phyloP scores from a whole-genome alignment of 2,797 vertebrate genomes.

The Phylloscopus collybita region DNA sequence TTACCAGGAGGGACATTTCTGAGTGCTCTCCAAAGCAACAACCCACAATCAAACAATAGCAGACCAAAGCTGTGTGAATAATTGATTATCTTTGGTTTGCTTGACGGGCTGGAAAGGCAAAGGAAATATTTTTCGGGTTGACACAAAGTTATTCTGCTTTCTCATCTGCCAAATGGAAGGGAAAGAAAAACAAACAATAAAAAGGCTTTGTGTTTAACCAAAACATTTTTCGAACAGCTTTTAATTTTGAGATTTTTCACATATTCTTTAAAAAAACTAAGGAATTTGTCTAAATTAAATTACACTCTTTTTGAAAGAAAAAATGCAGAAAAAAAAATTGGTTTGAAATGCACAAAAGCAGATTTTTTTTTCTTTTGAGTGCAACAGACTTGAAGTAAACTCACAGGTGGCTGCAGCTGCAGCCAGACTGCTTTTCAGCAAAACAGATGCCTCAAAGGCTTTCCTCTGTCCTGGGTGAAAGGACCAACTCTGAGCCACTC shows the following conservation, averaged over 20 bases:
- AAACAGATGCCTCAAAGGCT: not conserved
- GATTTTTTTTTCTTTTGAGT: not conserved
- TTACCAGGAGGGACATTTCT: slow-evolving; percentile 16
- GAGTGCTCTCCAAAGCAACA: not conserved
- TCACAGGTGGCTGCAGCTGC: not conserved
- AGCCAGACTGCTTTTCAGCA: not conserved
- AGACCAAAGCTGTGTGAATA: slow-evolving; percentile 51
- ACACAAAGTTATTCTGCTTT: slow-evolving; percentile 52
- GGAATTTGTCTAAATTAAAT: not conserved
- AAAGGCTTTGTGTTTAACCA: not conserved
- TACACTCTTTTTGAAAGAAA: not conserved
- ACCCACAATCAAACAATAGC: slow-evolving; percentile 20
- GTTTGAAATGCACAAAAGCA: not conserved
- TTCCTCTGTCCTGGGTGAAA: not conserved
- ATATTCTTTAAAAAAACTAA: not conserved
- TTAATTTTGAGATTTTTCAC: not conserved
- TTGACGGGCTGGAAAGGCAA: slow-evolving; percentile 41
- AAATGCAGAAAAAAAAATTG: not conserved
- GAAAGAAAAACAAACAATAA: not conserved
- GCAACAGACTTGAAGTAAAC: not conserved
- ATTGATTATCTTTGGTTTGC: slow-evolving; percentile 61
- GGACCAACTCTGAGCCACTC: not conserved
- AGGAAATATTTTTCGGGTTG: slow-evolving; percentile 55
- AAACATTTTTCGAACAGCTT: not conserved
- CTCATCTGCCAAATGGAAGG: not conserved